Base-by-base conservation (phyloP, 2,797 vertebrate genomes). In the Semaprochilodus insignis region DNA sequence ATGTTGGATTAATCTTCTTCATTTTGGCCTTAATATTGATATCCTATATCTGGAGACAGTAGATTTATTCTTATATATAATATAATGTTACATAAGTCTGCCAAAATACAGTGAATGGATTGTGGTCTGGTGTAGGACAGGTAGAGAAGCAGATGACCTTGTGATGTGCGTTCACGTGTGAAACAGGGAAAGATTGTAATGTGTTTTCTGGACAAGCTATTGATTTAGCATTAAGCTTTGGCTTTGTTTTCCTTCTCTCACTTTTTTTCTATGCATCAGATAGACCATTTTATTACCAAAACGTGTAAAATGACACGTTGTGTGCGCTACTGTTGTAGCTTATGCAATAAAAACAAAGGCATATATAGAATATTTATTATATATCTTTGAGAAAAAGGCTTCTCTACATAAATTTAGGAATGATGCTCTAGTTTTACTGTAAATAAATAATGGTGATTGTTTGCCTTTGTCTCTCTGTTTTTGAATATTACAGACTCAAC, bases 221-320 rank as follows among this genome's bases (percentile, higher is more conserved):
- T 66, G 40, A 21, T 34, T 48, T 78, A 36, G 85, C 48, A 83
- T 60, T 83, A 34, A 80, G 80, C 83, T 76, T 83, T n/a, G 57
- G 80, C 51, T 69, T 77, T 4, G 15, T 69, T 54, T 74, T 44
- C 71, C 48, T 82, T 52, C 13, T 63, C 60, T 74, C 62, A 65
- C 63, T 1, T 82, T 27, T 86, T 86, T 84, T 83, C 76, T 87
- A 88, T 89, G 83, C 89, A 85, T 89, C 87, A 81, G 83, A 89
- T 83, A 91, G 86, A 82, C 92, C 90, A 23, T 94, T 93, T 92
- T 92, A 91, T 93, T 92, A 87, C 82, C 78, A 63, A 90, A 89
- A 48, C 31, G 76, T 44, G 34, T 57, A 82, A 87, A 80, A 76
- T 80, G 59, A 88, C 86, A 92, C 89, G 91, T 90, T 92, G 87